Conservation (phyloP, 1,140 invertebrate genomes). For the Cydia amplana region DNA sequence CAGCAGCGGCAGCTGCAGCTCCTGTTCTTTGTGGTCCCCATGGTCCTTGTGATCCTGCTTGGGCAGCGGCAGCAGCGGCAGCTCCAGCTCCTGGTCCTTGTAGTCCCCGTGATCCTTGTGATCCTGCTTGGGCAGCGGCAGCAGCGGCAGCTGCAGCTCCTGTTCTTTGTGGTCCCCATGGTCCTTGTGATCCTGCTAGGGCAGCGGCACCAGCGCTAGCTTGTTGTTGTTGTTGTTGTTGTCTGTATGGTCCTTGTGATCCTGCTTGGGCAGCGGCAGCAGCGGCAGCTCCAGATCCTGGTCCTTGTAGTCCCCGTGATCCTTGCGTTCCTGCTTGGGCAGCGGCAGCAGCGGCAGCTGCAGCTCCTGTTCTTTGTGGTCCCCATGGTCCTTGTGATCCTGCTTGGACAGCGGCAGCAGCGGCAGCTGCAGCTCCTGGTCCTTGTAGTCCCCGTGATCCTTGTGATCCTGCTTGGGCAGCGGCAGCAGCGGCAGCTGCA, state of each 20-base stretch:
- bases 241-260: slow-evolving; percentile 30
- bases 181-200: background rate
- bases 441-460: background rate
- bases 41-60: slow-evolving; percentile 29
- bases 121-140: slow-evolving; percentile 9
- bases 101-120: slow-evolving; percentile 26
- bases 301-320: slow-evolving; percentile 11
- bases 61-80: background rate
- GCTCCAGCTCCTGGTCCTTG: slow-evolving; percentile 11
- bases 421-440: background rate
- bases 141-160: slow-evolving; percentile 1
- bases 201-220: background rate
- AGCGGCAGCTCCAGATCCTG: background rate
- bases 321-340: background rate
- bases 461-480: background rate
- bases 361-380: slow-evolving; percentile 2
- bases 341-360: background rate
- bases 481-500: background rate
- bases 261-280: background rate
- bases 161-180: background rate
- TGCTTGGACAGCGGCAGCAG: background rate
- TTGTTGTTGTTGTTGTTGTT: no score
- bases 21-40: slow-evolving; percentile 31
- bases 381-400: slow-evolving; percentile 21
- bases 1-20: background rate